These are phyloP conservation scores for Parotocinclus haroldoi DNA, from an alignment of 2,797 vertebrate genomes.

Conservation along the genomic window DNA sequence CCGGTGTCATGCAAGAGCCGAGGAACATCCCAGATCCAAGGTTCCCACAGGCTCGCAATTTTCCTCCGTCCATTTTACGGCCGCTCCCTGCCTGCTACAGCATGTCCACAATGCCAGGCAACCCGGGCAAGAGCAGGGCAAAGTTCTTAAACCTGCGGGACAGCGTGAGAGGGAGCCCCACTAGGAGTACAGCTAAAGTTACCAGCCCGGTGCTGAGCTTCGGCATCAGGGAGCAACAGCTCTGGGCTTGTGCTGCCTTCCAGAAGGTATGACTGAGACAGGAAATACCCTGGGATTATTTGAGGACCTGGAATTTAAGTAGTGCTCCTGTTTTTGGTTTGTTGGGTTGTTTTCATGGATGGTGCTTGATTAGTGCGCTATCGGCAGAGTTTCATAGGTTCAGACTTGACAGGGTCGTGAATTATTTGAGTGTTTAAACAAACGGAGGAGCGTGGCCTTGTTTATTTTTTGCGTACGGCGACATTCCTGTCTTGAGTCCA, in stretches of 20 bases:
- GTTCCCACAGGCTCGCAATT: background rate
- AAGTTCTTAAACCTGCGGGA: conserved; percentile 81
- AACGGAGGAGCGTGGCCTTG: too few species aligned
- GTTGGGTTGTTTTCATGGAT: too few species aligned
- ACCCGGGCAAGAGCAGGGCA: conserved; percentile 68
- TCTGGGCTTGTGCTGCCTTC: conserved; percentile 64
- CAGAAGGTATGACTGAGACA: conserved; percentile 37
- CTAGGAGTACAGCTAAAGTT: conserved; percentile 81
- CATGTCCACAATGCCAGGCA: conserved; percentile 66
- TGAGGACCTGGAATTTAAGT: background rate
- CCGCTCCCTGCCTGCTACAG: conserved; percentile 53
- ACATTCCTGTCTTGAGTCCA: too few species aligned
- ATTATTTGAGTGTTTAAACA: too few species aligned
- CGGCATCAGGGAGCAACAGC: conserved; percentile 56
- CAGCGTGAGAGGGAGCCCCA: conserved; percentile 86
- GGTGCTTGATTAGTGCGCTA: too few species aligned
- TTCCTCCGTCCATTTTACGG: conserved; percentile 8
- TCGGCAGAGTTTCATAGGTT: background rate
- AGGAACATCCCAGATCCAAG: conserved; percentile 11
- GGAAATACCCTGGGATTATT: background rate
- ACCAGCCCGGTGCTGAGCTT: conserved; percentile 53
- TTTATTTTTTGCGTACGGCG: too few species aligned
- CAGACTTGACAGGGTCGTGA: too few species aligned
- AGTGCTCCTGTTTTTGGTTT: background rate
- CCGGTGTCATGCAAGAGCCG: conserved; percentile 41